A percentile compares a stretch with the other conserved stretches of the same genome.
Evolutionary conservation across 2,888 invertebrate genomes (phyloP).

Genomic region (Chloroclystis v-ata): DNA sequence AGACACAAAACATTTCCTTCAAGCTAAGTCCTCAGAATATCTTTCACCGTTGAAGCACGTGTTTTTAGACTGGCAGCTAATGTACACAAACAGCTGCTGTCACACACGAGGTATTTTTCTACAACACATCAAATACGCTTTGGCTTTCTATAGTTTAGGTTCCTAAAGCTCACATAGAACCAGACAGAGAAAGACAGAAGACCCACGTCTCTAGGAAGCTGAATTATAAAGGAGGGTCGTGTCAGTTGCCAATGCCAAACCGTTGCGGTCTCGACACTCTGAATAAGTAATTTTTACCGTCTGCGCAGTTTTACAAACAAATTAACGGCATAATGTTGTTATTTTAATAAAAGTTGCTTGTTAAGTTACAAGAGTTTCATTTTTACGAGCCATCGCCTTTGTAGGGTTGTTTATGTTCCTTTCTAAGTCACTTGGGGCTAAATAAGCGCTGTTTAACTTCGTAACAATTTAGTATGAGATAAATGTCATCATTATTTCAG

Average conservation of each 20-base stretch:
- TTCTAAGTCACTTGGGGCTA: slow-evolving; percentile 6
- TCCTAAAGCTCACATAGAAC: neutral
- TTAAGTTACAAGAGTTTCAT: slow-evolving; percentile 62
- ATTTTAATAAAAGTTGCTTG: slow-evolving; percentile 73
- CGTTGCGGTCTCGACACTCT: slow-evolving; percentile 59
- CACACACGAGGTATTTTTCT: too few relatives aligned
- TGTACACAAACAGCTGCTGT: too few relatives aligned
- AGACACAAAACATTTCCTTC: too few relatives aligned
- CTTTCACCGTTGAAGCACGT: too few relatives aligned
- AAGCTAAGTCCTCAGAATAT: too few relatives aligned
- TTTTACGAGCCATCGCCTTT: slow-evolving; percentile 62
- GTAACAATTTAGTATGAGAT: neutral
- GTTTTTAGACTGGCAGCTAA: too few relatives aligned
- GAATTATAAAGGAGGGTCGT: slow-evolving; percentile 66
- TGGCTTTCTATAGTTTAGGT: too few relatives aligned
- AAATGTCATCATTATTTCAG: too few relatives aligned
- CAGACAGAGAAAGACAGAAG: slow-evolving; percentile 14
- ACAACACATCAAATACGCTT: too few relatives aligned
- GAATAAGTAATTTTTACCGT: slow-evolving; percentile 75
- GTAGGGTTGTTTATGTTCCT: slow-evolving; percentile 55
- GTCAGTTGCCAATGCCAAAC: slow-evolving; percentile 49
- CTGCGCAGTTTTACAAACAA: slow-evolving; percentile 76
- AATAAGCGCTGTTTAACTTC: slow-evolving; percentile 6
- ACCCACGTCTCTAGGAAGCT: slow-evolving; percentile 37
- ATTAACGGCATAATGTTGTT: slow-evolving; percentile 74